Base-by-base conservation (phyloP, 2,797 vertebrate genomes). In the Astyanax mexicanus region DNA sequence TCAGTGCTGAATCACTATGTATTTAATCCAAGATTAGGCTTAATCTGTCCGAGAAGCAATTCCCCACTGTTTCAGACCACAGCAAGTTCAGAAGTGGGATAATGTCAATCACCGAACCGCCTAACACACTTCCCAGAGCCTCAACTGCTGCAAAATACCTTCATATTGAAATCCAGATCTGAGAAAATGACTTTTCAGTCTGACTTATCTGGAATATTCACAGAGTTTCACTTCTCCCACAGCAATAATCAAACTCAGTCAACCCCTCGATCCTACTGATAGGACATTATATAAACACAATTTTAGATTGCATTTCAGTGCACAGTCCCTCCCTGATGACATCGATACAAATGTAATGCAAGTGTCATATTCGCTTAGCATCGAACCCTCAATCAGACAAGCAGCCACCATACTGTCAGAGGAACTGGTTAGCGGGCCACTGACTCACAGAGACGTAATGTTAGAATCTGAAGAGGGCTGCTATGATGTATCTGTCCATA, bases 371-470 rank as follows among this genome's bases (percentile, higher is more conserved):
- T 55, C 37, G 25, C 35, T 72, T 66, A 49, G n/a, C 9, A 21
- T 40, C 52, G 23, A n/a, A 44, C 58, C 74, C 74, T 70, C 51
- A 66, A 69, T 57, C 68, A 51, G 66, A 66, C 15, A 57, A 61
- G 44, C 47, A 55, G 38, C 54, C 61, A 77, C 12, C 45, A 68
- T 49, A 32, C 60, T 55, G 19, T 67, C 73, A 51, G 65, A 44
- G 32, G 5, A 45, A 68, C 42, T 37, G 72, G 35, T 45, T 57
- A 42, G 69, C 2, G 12, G 52, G 35, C 35, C 47, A 40, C 9
- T 78, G 75, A 71, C 58, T 70, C 68, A 75, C 57, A 52, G 11
- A 54, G 42, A 75, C n/a, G 38, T 40, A 45, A 52, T 80, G 45
- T 65, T 72, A 57, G 42, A 49, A 62, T 58, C 29, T 74, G 54